These are phyloP conservation scores for Struthio camelus DNA, from an alignment of 2,113 vertebrate species.

Conservation along the genomic window DNA sequence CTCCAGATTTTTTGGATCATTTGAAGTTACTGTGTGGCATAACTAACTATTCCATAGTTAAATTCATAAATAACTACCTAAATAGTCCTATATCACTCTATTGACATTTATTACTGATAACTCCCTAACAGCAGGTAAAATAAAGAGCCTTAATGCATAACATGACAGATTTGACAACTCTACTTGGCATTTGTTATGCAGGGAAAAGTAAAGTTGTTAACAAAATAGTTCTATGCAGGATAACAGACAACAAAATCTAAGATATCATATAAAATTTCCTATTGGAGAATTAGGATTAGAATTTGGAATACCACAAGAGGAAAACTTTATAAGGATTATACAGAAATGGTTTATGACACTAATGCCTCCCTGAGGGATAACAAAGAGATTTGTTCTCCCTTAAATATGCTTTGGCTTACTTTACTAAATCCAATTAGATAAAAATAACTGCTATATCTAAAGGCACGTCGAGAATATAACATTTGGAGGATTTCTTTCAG, in stretches of 20 bases:
- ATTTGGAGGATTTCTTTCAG: neutral
- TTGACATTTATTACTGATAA: neutral
- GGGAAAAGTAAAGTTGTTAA: neutral
- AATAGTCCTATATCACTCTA: neutral
- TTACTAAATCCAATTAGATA: neutral
- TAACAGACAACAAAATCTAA: neutral
- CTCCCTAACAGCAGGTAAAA: neutral
- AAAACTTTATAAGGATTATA: neutral
- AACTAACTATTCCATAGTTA: neutral
- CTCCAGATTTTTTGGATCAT: neutral
- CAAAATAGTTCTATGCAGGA: neutral
- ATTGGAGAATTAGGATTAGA: neutral
- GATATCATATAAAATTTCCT: neutral
- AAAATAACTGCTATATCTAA: neutral
- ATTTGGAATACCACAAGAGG: neutral
- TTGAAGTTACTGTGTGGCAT: neutral
- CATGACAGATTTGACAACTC: neutral
- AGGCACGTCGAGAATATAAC: neutral
- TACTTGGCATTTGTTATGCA: neutral
- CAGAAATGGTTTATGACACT: neutral
- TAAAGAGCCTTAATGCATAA: neutral
- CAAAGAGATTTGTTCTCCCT: neutral
- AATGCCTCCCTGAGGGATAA: neutral
- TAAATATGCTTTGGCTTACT: neutral
- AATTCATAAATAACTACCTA: neutral